Percentiles rank a stretch among this genome's conserved stretches.
Evolutionary conservation across 2,888 invertebrate species (phyloP).

Genomic region (Scrobipalpa costella): DNA sequence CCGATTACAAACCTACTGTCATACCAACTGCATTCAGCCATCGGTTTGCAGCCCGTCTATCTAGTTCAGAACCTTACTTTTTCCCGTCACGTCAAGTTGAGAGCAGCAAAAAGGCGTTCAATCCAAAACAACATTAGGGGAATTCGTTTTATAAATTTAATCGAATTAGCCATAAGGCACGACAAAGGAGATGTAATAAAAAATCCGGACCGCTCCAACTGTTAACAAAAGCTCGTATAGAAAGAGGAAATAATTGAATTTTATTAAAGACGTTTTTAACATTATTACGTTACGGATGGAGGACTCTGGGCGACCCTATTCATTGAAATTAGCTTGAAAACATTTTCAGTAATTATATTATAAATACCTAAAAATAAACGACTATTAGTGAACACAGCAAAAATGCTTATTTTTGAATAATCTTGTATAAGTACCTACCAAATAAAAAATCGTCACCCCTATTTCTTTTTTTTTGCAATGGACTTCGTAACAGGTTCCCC

Average conservation of each 20-base stretch:
- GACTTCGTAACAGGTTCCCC: too few species aligned
- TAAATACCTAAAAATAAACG: too few species aligned
- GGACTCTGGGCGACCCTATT: constrained; percentile 34
- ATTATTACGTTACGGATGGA: constrained; percentile 50
- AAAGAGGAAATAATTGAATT: constrained; percentile 57
- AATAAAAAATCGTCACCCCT: too few species aligned
- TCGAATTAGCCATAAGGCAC: constrained; percentile 43
- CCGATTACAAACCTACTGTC: too few species aligned
- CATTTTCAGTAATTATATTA: too few species aligned
- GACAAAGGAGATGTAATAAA: constrained; percentile 34
- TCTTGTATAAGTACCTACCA: too few species aligned
- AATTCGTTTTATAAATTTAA: constrained; percentile 37
- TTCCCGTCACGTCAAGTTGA: constrained; percentile 2
- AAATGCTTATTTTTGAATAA: too few species aligned
- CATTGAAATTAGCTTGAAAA: background rate
- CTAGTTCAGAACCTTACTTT: background rate
- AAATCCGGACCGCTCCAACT: constrained; percentile 27
- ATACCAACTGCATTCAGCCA: too few species aligned
- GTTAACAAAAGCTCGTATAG: constrained; percentile 41
- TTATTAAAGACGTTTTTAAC: constrained; percentile 48
- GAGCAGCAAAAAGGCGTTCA: constrained; percentile 6
- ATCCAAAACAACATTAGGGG: constrained; percentile 21
- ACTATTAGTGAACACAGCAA: too few species aligned
- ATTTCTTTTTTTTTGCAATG: too few species aligned
- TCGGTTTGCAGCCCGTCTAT: too few species aligned